phyloP scores from a whole-genome alignment of 1,140 invertebrate genomes.

The Lepidostoma basale region DNA sequence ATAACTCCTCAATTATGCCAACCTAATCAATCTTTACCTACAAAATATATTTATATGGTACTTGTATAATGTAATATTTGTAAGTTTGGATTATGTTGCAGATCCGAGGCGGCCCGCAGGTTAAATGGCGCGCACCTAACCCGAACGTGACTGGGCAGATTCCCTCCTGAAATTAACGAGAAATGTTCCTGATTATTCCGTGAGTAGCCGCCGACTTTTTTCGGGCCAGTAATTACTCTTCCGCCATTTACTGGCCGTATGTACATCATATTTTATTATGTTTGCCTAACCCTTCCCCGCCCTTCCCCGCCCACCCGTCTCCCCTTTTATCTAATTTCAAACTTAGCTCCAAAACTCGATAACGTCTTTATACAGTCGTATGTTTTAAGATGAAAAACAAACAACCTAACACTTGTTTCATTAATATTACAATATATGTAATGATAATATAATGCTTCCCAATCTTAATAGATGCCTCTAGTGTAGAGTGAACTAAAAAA shows the following conservation, averaged over 20 bases:
- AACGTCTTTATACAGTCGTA: too few relatives aligned
- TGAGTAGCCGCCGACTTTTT: constrained; percentile 41
- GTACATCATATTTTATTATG: too few relatives aligned
- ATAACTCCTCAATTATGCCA: not conserved
- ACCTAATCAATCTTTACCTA: not conserved
- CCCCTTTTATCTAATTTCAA: too few relatives aligned
- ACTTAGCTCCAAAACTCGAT: too few relatives aligned
- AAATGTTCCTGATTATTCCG: constrained; percentile 45
- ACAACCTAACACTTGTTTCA: too few relatives aligned
- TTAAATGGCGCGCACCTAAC: constrained; percentile 46
- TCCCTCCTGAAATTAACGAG: constrained; percentile 47
- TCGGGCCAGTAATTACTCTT: constrained; percentile 44
- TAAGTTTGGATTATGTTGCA: not conserved
- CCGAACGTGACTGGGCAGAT: constrained; percentile 46
- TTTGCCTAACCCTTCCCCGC: too few relatives aligned
- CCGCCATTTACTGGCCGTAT: constrained; percentile 9
- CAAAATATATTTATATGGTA: not conserved
- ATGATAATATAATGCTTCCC: too few relatives aligned
- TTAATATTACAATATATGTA: too few relatives aligned
- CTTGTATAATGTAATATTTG: not conserved
- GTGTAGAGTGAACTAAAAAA: too few relatives aligned
- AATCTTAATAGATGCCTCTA: too few relatives aligned
- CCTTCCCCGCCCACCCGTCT: too few relatives aligned
- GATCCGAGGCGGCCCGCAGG: constrained; percentile 21
- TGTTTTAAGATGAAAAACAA: too few relatives aligned